Evolutionary conservation across 2,888 invertebrate genomes (phyloP), one percentile per base, ranked within the genome.

Genomic region (Leuctra nigra): DNA sequence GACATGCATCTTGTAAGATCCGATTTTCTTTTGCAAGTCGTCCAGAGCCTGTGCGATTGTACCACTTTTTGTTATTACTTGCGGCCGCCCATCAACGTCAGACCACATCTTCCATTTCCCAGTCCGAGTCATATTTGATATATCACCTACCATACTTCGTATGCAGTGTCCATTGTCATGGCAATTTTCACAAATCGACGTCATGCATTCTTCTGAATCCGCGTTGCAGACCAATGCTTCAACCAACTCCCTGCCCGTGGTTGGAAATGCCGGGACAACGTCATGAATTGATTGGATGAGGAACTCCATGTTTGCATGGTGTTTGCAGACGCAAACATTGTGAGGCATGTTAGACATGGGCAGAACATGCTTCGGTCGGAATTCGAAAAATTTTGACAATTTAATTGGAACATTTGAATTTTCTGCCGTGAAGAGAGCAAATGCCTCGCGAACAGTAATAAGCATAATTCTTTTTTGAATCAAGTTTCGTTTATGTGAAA

Each of bases 301-400:
- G 24, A 55, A 54, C 2, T 44, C 48, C 18, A 57, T 36, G 33
- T 54, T 57, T 44, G 53, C 46, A 35, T 57, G 57, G 22, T 55
- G 41, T 3, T 41, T 41, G 18, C 41, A 41, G 2, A 41, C 41
- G 20, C 41, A 41, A n/a, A 41, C 20, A 41, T 54, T 41, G 20
- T 54, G 57, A 36, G 54, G 53, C 41, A 53, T 44, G n/a, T 39
- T 35, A 22, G 41, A 11, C 3, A 44, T 11, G 33, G 54, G 36
- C 2, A 22, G 13, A 46, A 54, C 20, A 46, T 57, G 16, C 47
- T 54, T 54, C 2, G 50, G 54, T 14, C 57, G n/a, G 1, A 57
- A 18, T 36, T 54, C 35, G 29, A 35, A 54, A 54, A 57, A 57
- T 1, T 54, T 54, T n/a, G 36, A n/a, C 14, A 33, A 11, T 25